Evolutionary conservation across 2,797 vertebrate species (phyloP).

Genomic region (Amblyopsis hoosieri): DNA sequence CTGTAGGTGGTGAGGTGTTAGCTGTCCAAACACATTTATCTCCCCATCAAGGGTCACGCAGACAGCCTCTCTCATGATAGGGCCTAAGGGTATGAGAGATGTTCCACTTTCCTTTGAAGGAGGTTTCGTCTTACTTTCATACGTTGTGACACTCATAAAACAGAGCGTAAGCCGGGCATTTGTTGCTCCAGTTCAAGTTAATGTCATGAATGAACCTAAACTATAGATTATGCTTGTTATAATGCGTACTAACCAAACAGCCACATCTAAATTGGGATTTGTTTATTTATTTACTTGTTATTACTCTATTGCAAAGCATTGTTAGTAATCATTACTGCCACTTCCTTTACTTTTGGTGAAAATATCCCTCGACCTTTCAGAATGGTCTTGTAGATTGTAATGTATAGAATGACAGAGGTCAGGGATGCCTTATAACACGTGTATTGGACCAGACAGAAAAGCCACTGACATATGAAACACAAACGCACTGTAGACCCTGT

Average conservation of each 20-base stretch:
- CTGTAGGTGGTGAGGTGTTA: constrained; percentile 52
- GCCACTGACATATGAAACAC: too few species aligned
- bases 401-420: background rate
- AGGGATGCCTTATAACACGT: too few species aligned
- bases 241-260: background rate
- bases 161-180: too few species aligned
- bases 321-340: constrained; percentile 1
- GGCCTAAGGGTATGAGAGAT: constrained; percentile 11
- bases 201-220: too few species aligned
- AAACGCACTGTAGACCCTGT: too few species aligned
- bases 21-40: constrained; percentile 68
- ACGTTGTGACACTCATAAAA: too few species aligned
- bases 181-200: too few species aligned
- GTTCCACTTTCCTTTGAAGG: constrained; percentile 13
- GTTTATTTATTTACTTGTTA: background rate
- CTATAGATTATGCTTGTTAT: background rate
- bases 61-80: constrained; percentile 23
- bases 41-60: constrained; percentile 42
- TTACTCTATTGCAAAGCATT: background rate
- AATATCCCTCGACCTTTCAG: too few species aligned
- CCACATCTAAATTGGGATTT: background rate
- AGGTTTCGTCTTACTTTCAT: background rate
- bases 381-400: background rate
- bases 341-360: too few species aligned
- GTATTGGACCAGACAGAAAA: too few species aligned